phyloP scores from a whole-genome alignment of 2,113 vertebrate genomes.

The Platysternon megacephalum region DNA sequence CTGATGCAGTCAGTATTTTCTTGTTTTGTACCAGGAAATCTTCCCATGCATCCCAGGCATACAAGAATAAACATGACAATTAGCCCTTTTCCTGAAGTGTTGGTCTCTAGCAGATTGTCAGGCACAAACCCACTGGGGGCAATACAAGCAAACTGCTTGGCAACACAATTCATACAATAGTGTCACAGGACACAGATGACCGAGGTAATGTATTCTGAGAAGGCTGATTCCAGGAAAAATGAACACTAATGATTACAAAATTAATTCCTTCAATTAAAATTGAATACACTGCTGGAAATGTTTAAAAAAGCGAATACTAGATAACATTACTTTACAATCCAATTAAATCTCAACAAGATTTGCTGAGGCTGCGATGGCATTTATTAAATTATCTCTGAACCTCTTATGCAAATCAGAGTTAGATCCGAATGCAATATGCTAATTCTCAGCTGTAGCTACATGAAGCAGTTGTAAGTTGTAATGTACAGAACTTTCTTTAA shows the following conservation, averaged over 20 bases:
- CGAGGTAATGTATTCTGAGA: slow-evolving; percentile 12
- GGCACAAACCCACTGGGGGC: background rate
- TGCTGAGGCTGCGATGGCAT: slow-evolving; percentile 25
- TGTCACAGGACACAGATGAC: background rate
- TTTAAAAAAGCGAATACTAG: slow-evolving; percentile 45
- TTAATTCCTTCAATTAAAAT: slow-evolving; percentile 71
- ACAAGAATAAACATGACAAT: background rate
- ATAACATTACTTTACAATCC: slow-evolving; percentile 63
- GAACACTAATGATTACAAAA: slow-evolving; percentile 46
- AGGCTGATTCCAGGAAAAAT: background rate
- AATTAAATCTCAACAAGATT: slow-evolving; percentile 71
- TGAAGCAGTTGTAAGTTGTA: background rate
- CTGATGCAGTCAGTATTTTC: accelerated
- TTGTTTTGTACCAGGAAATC: accelerated
- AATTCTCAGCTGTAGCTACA: background rate
- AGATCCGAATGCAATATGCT: background rate
- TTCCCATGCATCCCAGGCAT: background rate
- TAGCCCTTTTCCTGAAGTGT: background rate
- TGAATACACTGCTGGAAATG: slow-evolving; percentile 32
- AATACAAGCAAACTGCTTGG: background rate
- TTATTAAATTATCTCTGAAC: slow-evolving; percentile 66
- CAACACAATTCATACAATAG: background rate
- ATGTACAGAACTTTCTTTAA: background rate
- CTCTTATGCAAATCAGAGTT: slow-evolving; percentile 39
- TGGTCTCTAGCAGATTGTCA: background rate